phyloP scores from a whole-genome alignment of 2,797 vertebrate species.

The Sebastes matsubarae region DNA sequence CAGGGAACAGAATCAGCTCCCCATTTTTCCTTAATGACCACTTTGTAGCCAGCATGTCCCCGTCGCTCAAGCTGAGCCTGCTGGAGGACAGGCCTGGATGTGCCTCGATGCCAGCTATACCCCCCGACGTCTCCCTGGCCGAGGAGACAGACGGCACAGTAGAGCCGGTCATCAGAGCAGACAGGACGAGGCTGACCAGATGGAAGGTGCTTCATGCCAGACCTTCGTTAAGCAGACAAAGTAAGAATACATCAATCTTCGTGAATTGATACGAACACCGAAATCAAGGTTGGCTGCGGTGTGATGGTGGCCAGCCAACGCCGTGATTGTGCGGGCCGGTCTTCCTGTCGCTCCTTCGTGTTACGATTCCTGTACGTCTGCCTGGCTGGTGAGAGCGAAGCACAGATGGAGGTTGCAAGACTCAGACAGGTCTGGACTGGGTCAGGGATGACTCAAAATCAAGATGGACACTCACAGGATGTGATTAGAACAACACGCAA shows the following conservation, averaged over 20 bases:
- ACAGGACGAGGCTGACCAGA: conserved; percentile 54
- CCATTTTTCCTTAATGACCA: conserved; percentile 35
- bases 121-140: conserved; percentile 3
- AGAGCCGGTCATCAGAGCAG: conserved; percentile 46
- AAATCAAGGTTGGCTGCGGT: background rate
- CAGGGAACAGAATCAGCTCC: conserved; percentile 11
- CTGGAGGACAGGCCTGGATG: conserved; percentile 5
- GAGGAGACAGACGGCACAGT: conserved; percentile 33
- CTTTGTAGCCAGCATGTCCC: conserved; percentile 48
- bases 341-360: background rate
- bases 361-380: conserved; percentile 9
- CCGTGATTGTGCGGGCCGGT: background rate
- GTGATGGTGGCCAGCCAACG: background rate
- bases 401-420: conserved; percentile 19
- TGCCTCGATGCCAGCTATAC: conserved; percentile 20
- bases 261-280: conserved; percentile 2
- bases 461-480: background rate
- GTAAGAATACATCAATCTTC: conserved; percentile 22
- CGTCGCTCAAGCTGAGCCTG: conserved; percentile 34
- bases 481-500: background rate
- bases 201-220: conserved; percentile 35
- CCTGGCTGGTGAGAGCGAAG: background rate
- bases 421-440: background rate
- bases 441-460: background rate
- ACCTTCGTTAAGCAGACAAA: conserved; percentile 23